Percentiles rank a stretch among this genome's conserved stretches.
Conservation (phyloP, 2,113 vertebrate genomes). For the Aegotheles bennettii region DNA sequence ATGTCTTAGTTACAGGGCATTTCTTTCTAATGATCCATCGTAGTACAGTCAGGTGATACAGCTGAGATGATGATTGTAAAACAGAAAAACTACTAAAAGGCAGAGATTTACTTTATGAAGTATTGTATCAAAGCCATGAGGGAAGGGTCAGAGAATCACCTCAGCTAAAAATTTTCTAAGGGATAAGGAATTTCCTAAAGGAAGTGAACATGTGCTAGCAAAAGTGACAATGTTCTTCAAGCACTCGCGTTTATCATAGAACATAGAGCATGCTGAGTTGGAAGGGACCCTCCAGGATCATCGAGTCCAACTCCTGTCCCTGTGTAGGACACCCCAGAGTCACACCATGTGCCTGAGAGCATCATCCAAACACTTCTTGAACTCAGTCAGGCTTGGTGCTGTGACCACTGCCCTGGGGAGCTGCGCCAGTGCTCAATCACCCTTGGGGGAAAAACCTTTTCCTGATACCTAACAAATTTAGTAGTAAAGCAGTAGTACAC, state of each 20-base stretch:
- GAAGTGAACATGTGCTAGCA: background rate
- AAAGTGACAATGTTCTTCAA: background rate
- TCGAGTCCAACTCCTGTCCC: too few species aligned
- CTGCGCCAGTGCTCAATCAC: too few species aligned
- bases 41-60: background rate
- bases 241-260: too few species aligned
- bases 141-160: background rate
- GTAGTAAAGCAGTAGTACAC: background rate
- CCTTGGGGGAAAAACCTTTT: too few species aligned
- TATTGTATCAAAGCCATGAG: background rate
- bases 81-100: background rate
- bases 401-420: too few species aligned
- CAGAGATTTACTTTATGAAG: background rate
- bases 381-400: too few species aligned
- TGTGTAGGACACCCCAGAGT: too few species aligned
- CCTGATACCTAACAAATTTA: too few species aligned
- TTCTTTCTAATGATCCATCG: background rate
- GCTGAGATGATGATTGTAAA: background rate
- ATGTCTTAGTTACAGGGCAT: background rate
- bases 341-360: too few species aligned
- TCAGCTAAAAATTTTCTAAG: background rate
- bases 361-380: too few species aligned
- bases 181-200: background rate
- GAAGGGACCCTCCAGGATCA: too few species aligned
- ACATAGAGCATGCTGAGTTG: too few species aligned